Evolutionary conservation across 2,888 invertebrate genomes (phyloP).

Genomic region (Lottia gigantea): DNA sequence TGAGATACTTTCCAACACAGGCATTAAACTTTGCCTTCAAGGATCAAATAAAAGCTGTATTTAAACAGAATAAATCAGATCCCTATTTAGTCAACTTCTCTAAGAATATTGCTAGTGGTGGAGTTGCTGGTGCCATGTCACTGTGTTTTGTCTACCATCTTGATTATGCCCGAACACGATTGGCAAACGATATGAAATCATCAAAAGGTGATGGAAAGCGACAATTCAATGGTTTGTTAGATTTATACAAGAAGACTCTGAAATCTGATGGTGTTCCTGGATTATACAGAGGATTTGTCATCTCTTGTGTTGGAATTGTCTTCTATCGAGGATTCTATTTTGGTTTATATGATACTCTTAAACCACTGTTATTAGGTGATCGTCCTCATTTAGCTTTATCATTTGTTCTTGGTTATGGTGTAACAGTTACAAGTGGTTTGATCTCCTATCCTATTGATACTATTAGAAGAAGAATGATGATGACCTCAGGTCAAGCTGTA

Average conservation of each 20-base stretch:
- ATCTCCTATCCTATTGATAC: conserved; percentile 98
- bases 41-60: conserved; percentile 90
- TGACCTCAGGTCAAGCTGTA: conserved; percentile 80
- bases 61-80: conserved; percentile 69
- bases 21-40: conserved; percentile 71
- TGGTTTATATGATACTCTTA: conserved; percentile 68
- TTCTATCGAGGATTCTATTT: conserved; percentile 70
- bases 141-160: conserved; percentile 68
- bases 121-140: conserved; percentile 68
- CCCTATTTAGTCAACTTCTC: conserved; percentile 70
- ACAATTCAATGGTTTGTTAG: conserved; percentile 87
- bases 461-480: conserved; percentile 95
- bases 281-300: conserved; percentile 69
- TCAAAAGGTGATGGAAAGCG: conserved; percentile 72
- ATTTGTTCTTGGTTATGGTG: conserved; percentile 69
- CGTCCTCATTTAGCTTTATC: conserved; percentile 56
- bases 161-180: conserved; percentile 67
- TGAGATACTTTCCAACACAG: conserved; percentile 74
- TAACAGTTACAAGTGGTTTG: conserved; percentile 90
- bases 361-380: conserved; percentile 65
- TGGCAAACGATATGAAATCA: conserved; percentile 67
- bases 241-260: conserved; percentile 67
- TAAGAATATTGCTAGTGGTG: conserved; percentile 78
- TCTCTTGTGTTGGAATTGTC: conserved; percentile 68
- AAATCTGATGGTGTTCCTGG: conserved; percentile 66